These are phyloP conservation scores for Drosophila azteca DNA, from an alignment of 1,140 invertebrate species.

Conservation along the genomic window DNA sequence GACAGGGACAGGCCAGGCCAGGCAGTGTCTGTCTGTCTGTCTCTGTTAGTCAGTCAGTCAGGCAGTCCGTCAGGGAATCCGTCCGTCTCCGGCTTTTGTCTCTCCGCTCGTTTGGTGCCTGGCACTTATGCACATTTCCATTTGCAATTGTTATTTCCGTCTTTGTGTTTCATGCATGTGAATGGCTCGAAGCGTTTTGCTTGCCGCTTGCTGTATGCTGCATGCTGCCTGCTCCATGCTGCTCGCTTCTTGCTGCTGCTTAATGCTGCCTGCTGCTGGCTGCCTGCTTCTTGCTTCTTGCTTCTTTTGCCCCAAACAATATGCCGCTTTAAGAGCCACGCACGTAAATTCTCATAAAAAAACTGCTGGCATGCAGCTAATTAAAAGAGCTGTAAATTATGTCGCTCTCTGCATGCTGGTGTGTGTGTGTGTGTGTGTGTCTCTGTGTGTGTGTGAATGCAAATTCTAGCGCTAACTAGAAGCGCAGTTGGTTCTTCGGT, in stretches of 20 bases:
- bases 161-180: constrained; percentile 64
- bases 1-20: background rate
- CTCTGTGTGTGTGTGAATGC: constrained; percentile 46
- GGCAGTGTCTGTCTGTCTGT: constrained; percentile 15
- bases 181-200: constrained; percentile 57
- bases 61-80: constrained; percentile 13
- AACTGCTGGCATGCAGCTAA: constrained; percentile 73
- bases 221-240: background rate
- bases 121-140: constrained; percentile 81
- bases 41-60: constrained; percentile 23
- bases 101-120: constrained; percentile 31
- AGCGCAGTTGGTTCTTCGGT: background rate
- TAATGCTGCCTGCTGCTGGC: no score
- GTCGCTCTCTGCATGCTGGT: constrained; percentile 16
- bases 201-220: background rate
- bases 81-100: constrained; percentile 38
- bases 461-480: constrained; percentile 58
- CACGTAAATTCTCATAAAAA: constrained; percentile 80
- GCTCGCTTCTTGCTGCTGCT: constrained; percentile 13
- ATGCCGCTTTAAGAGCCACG: constrained; percentile 73
- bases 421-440: constrained; percentile 31
- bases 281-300: constrained; percentile 1
- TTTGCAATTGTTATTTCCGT: constrained; percentile 79
- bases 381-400: constrained; percentile 82
- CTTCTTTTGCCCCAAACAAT: constrained; percentile 43